Evolutionary conservation across 92 coral and sea anemone genomes (phyloP), one percentile per base, ranked within the genome.

Genomic region (Epizoanthus illoricatus): DNA sequence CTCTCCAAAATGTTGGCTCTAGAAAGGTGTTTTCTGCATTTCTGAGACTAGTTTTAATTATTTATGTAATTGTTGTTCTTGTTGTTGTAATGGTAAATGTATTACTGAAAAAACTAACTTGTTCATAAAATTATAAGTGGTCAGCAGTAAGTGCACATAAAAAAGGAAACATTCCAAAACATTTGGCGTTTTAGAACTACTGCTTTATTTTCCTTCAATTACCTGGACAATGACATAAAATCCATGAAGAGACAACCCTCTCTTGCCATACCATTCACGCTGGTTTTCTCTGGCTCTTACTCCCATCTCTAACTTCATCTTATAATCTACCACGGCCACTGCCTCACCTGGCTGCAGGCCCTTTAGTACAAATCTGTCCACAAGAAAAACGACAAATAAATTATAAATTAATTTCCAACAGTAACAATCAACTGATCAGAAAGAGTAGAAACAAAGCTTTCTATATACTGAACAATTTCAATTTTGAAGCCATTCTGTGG

Each of bases 341-440:
- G 71, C 71, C 43, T 66, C 71, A 66, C 71, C 71, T 24, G 47
- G 43, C 71, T 66, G 71, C 2, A 66, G 71, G 36, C 36, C 36
- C 71, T 66, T 66, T 2, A 66, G 43, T 2, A 66, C 43, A 66
- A 36, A 66, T 41, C 71, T 66, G 24, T 18, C 7, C 65, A 61
- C 2, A 15, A 61, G 23, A 17, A 17, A 61, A 6, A 61, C 1
- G 21, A 43, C 47, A 43, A 43, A 43, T 43, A 43, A 43, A 43
- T 43, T 43, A 43, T 43, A 43, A 43, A 43, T 43, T 43, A 43
- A 43, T 43, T 43, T 43, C 47, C 47, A 43, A 43, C 47, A 43
- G 47, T 43, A 43, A 43, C 47, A 43, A n/a, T n/a, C n/a, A n/a
- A n/a, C n/a, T 43, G 47, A 43, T 1, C 33, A 28, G 33, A 28